Evolutionary conservation across 2,113 vertebrate species (phyloP).

Genomic region (Grammomys surdaster): DNA sequence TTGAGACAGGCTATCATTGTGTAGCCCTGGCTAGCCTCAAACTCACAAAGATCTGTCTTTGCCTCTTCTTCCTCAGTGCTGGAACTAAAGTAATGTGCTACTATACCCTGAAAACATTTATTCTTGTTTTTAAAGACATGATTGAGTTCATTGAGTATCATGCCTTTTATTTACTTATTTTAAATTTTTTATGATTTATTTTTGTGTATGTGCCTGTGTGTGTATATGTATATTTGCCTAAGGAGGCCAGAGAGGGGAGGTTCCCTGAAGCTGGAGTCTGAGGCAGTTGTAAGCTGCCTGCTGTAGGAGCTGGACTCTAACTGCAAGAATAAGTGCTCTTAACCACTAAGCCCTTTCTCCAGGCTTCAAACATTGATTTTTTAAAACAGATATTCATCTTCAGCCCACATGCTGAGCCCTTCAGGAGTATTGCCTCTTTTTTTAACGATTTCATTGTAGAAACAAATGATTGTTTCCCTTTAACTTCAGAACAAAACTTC

Average conservation of each 20-base stretch:
- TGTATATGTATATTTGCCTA: not conserved
- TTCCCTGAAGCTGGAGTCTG: not conserved
- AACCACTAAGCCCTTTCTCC: not conserved
- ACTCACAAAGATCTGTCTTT: not conserved
- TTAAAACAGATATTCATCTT: slow-evolving; percentile 7
- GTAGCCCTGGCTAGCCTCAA: not conserved
- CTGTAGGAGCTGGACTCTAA: not conserved
- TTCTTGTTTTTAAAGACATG: not conserved
- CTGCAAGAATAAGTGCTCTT: not conserved
- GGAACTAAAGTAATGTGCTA: not conserved
- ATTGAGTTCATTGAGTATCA: not conserved
- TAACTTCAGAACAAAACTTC: slow-evolving; percentile 2
- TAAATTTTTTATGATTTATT: not conserved
- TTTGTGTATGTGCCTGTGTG: not conserved
- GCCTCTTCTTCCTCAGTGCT: not conserved
- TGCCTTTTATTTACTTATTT: not conserved
- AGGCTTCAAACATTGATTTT: not conserved
- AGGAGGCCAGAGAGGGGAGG: not conserved
- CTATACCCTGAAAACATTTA: not conserved
- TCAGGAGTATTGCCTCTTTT: not conserved
- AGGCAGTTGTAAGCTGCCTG: not conserved
- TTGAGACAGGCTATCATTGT: not conserved
- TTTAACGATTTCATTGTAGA: not conserved
- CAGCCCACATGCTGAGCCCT: not conserved
- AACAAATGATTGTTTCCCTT: slow-evolving; percentile 6